These are phyloP conservation scores for Leucophenga montana DNA, from an alignment of 2,888 invertebrate species.

Conservation along the genomic window DNA sequence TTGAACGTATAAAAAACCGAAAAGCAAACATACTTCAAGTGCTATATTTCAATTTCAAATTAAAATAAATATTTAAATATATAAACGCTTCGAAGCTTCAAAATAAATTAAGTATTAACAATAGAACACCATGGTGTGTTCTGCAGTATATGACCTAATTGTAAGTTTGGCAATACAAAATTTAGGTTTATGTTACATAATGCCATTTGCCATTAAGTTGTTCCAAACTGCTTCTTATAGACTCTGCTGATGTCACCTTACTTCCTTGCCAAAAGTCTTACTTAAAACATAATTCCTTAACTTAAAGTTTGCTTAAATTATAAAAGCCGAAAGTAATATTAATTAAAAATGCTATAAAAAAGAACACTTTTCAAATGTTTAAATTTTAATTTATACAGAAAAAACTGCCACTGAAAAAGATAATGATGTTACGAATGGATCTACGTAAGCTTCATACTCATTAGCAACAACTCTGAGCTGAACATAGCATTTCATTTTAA, in stretches of 20 bases:
- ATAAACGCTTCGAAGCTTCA: conserved; percentile 38
- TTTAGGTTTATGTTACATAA: too few relatives aligned
- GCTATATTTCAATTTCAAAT: conserved; percentile 64
- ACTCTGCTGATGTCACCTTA: too few relatives aligned
- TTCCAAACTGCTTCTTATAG: too few relatives aligned
- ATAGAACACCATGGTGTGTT: background rate
- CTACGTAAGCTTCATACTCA: too few relatives aligned
- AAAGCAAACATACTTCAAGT: conserved; percentile 32
- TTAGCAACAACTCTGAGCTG: too few relatives aligned
- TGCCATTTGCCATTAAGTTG: too few relatives aligned
- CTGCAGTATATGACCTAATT: background rate
- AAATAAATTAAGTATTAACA: background rate
- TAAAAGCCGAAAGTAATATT: conserved; percentile 61
- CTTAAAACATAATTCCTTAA: too few relatives aligned
- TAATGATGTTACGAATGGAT: too few relatives aligned
- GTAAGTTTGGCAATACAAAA: too few relatives aligned
- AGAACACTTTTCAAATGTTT: conserved; percentile 42
- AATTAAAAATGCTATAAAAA: conserved; percentile 58
- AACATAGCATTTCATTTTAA: conserved; percentile 67
- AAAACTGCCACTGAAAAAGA: too few relatives aligned
- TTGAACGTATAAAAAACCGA: background rate
- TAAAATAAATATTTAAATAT: conserved; percentile 68
- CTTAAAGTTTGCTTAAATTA: conserved; percentile 44
- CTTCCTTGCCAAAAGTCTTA: too few relatives aligned
- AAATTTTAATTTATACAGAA: too few relatives aligned